Conservation (phyloP, 2,797 vertebrate species). For the Mormyrus proboscirostris region DNA sequence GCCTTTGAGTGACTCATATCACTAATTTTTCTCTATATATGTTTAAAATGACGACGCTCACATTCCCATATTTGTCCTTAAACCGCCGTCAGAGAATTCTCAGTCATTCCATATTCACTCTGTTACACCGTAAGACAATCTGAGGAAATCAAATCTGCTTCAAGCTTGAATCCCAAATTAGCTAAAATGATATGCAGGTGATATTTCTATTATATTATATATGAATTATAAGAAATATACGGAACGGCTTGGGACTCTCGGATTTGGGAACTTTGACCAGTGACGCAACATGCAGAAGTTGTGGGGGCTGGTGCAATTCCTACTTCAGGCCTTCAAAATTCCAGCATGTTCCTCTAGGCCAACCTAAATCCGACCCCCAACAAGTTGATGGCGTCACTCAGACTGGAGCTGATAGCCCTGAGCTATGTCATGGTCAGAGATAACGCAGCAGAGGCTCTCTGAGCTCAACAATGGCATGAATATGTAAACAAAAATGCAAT, state of each 20-base stretch:
- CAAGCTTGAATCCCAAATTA: neutral
- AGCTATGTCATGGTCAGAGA: neutral
- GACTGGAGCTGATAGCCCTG: neutral
- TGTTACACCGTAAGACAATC: neutral
- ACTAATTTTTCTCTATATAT: neutral
- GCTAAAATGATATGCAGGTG: neutral
- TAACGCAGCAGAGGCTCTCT: neutral
- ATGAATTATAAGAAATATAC: neutral
- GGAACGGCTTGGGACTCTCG: neutral
- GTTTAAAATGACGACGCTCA: neutral
- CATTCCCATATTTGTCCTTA: neutral
- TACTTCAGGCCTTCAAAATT: neutral
- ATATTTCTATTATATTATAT: neutral
- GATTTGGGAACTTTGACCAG: neutral
- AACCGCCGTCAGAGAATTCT: neutral
- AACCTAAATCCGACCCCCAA: neutral
- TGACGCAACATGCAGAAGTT: neutral
- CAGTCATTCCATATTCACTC: neutral
- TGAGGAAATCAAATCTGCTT: neutral
- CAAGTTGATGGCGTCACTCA: neutral
- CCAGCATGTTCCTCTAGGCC: neutral
- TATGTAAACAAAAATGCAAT: neutral
- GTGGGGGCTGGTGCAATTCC: neutral
- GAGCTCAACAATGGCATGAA: neutral
- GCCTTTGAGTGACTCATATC: neutral